Evolutionary conservation across 2,113 vertebrate species (phyloP).

Genomic region (Herpetotheres cachinnans): DNA sequence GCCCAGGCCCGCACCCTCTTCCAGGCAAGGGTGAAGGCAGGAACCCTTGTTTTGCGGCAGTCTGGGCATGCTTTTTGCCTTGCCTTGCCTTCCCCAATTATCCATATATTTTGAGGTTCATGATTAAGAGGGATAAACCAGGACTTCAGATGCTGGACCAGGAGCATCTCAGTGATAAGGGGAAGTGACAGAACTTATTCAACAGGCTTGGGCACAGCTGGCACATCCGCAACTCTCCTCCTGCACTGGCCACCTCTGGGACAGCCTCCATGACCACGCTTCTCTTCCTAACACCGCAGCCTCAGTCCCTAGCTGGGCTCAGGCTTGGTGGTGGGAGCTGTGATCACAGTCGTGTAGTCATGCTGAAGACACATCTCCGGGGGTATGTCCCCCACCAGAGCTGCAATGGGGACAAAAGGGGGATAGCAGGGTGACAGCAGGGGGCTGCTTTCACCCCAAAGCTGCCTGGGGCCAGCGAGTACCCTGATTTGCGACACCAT

Average conservation of each 20-base stretch:
- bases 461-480: background rate
- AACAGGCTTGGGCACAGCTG: background rate
- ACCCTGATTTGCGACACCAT: rapidly evolving
- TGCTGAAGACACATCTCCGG: background rate
- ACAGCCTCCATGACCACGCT: background rate
- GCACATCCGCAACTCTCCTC: background rate
- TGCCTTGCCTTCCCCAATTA: background rate
- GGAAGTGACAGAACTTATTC: background rate
- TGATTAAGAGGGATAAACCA: background rate
- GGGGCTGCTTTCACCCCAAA: background rate
- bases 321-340: background rate
- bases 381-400: rapidly evolving
- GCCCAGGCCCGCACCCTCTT: background rate
- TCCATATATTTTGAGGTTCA: rapidly evolving
- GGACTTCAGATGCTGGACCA: background rate
- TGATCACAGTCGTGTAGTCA: background rate
- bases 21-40: background rate
- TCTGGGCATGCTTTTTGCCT: background rate
- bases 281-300: background rate
- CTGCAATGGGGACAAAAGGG: background rate
- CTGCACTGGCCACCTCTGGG: background rate
- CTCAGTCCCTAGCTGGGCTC: background rate
- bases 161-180: background rate
- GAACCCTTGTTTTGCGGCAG: background rate
- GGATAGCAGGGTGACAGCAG: background rate